A percentile compares a stretch with the other conserved stretches of the same genome.
Evolutionary conservation across 2,113 vertebrate genomes (phyloP).

Genomic region (Polypterus bichir): DNA sequence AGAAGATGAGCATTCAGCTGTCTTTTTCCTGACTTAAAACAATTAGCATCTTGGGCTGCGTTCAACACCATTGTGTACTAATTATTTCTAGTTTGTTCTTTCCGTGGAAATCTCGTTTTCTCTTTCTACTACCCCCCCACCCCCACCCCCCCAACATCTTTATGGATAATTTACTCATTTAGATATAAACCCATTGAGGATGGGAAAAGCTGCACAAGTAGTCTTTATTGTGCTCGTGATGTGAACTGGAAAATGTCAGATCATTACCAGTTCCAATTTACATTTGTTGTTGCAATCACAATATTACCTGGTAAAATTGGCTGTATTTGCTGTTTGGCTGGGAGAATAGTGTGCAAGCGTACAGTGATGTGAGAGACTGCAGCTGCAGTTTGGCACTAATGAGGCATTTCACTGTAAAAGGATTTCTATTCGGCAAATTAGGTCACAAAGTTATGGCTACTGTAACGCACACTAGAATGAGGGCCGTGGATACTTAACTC

Average conservation of each 20-base stretch:
- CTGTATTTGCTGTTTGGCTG: too few species aligned
- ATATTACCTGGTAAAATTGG: background rate
- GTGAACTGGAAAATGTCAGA: slow-evolving; percentile 49
- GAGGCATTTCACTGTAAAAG: too few species aligned
- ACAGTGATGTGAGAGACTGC: too few species aligned
- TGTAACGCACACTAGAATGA: too few species aligned
- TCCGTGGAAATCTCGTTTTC: slow-evolving; percentile 67
- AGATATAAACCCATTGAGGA: slow-evolving; percentile 64
- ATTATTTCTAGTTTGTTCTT: slow-evolving; percentile 62
- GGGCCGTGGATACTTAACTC: too few species aligned
- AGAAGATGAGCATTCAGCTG: slow-evolving; percentile 72
- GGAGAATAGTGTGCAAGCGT: too few species aligned
- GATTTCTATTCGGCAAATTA: too few species aligned
- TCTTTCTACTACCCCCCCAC: slow-evolving; percentile 24
- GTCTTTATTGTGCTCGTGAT: slow-evolving; percentile 49
- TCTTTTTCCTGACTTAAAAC: slow-evolving; percentile 76
- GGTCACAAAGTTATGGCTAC: too few species aligned
- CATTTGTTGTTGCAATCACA: background rate
- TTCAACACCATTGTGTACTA: slow-evolving; percentile 73
- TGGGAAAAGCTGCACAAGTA: slow-evolving; percentile 45
- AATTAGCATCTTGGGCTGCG: slow-evolving; percentile 70
- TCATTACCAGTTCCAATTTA: background rate
- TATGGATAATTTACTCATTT: slow-evolving; percentile 71
- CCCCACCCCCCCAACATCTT: slow-evolving; percentile 39
- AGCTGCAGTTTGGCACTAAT: too few species aligned